Percentiles rank a stretch among this genome's conserved stretches.
phyloP scores from a whole-genome alignment of 2,888 invertebrate species.

The Thyatira batis region DNA sequence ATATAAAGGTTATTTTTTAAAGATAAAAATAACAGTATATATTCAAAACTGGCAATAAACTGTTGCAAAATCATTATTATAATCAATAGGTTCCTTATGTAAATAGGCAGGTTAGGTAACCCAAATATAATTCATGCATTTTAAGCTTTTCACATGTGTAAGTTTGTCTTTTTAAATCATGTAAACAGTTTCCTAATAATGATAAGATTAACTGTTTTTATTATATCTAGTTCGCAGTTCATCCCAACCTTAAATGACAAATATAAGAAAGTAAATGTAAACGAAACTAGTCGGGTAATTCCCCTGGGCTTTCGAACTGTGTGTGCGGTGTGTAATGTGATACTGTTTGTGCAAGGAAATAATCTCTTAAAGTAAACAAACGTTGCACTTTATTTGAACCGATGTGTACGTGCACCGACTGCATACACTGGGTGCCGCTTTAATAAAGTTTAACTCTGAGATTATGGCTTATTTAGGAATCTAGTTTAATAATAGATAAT shows the following conservation, averaged over 20 bases:
- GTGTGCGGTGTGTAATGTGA: slow-evolving; percentile 53
- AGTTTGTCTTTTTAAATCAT: too few relatives aligned
- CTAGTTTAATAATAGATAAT: neutral
- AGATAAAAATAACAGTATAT: too few relatives aligned
- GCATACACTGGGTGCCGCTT: slow-evolving; percentile 14
- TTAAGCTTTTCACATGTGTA: too few relatives aligned
- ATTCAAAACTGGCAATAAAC: too few relatives aligned
- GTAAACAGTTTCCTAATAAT: too few relatives aligned
- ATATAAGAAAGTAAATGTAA: slow-evolving; percentile 56
- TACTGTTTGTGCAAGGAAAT: slow-evolving; percentile 69
- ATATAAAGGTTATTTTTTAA: neutral
- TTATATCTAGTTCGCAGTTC: slow-evolving; percentile 7
- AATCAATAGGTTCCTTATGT: too few relatives aligned
- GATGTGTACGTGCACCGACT: slow-evolving; percentile 53
- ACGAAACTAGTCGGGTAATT: slow-evolving; percentile 59
- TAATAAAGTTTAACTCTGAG: slow-evolving; percentile 6
- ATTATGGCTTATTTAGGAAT: neutral
- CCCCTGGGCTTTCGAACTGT: slow-evolving; percentile 54
- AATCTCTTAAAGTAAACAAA: slow-evolving; percentile 72
- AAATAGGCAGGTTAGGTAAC: too few relatives aligned
- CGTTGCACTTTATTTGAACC: slow-evolving; percentile 66
- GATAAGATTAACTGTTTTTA: neutral
- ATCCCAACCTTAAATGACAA: slow-evolving; percentile 31
- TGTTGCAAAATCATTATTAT: too few relatives aligned
- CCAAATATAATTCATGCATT: too few relatives aligned